Evolutionary conservation across 2,888 invertebrate genomes (phyloP), one percentile per base, ranked within the genome.

Genomic region (Catocala fraxini): DNA sequence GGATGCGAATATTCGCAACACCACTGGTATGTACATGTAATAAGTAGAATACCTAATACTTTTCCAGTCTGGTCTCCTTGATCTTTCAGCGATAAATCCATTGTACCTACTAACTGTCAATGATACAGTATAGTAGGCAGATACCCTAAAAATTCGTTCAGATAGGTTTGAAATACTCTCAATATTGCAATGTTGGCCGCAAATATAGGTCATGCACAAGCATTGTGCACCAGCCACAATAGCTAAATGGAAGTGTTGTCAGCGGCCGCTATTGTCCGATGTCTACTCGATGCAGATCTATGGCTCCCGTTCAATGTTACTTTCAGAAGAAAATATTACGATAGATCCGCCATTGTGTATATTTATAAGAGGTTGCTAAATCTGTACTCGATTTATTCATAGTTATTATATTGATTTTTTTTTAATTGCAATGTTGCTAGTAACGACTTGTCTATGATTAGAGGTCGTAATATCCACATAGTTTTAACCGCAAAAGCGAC

Each of bases 231-330:
- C 56, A 60, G 56, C 39, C 70, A 90, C 90, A 91, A 91, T 89
- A 76, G 87, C 73, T 72, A 82, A 88, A 89, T 83, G 85, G 87
- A 85, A 84, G 87, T 84, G 89, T 84, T 87, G 90, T 88, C 87
- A 85, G 25, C 25, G 81, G 75, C 63, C 73, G 79, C 84, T 86
- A 87, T 90, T 90, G 89, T 90, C 87, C 86, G 77, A 86, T 89
- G 84, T 83, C 85, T 81, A 84, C 82, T 86, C 87, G 85, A 89
- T 90, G 80, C 84, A 83, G 84, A 87, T 90, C 86, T 86, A 84
- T 85, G 87, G 87, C 70, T 89, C 86, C 81, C 79, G 76, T 87
- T 86, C 88, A 81, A 76, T 73, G 73, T 57, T 56, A 56, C 66
- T 71, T 78, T 82, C 71, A 80, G 87, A 87, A 85, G 86, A 87